These are phyloP conservation scores for Trissonchulus latispiculum DNA, from an alignment of 2,888 invertebrate species.

Conservation along the genomic window DNA sequence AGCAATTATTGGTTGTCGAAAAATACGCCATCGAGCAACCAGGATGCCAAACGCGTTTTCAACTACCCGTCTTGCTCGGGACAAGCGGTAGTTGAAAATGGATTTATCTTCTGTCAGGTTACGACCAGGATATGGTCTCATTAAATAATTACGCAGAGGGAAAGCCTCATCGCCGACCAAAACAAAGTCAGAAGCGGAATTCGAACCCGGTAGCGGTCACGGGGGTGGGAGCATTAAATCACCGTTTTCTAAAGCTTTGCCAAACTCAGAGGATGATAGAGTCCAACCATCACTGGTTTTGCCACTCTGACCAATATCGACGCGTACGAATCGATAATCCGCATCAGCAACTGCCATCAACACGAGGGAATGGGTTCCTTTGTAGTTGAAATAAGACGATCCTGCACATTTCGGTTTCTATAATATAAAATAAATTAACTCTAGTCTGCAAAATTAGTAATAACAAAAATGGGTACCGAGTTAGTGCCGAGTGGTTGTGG, in stretches of 20 bases:
- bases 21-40: not conserved
- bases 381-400: slow-evolving; percentile 39
- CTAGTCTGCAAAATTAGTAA: too few species aligned
- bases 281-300: slow-evolving; percentile 40
- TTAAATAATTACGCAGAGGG: slow-evolving; percentile 29
- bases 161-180: slow-evolving; percentile 34
- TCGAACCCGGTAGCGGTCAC: not conserved
- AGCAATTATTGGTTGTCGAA: not conserved
- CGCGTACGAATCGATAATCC: slow-evolving; percentile 41
- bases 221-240: not conserved
- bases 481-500: too few species aligned
- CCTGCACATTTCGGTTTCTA: slow-evolving; percentile 31
- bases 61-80: slow-evolving; percentile 22
- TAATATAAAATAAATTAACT: too few species aligned
- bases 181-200: slow-evolving; percentile 28
- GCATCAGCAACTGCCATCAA: slow-evolving; percentile 44
- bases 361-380: slow-evolving; percentile 36
- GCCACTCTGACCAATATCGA: slow-evolving; percentile 41
- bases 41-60: slow-evolving; percentile 28
- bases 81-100: slow-evolving; percentile 28
- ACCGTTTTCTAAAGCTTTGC: slow-evolving; percentile 6
- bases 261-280: slow-evolving; percentile 25
- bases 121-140: slow-evolving; percentile 28
- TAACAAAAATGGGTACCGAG: too few species aligned
- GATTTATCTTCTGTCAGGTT: too few species aligned